Conservation (phyloP, 2,113 vertebrate genomes). For the Sterrhoptilus dennistouni region DNA sequence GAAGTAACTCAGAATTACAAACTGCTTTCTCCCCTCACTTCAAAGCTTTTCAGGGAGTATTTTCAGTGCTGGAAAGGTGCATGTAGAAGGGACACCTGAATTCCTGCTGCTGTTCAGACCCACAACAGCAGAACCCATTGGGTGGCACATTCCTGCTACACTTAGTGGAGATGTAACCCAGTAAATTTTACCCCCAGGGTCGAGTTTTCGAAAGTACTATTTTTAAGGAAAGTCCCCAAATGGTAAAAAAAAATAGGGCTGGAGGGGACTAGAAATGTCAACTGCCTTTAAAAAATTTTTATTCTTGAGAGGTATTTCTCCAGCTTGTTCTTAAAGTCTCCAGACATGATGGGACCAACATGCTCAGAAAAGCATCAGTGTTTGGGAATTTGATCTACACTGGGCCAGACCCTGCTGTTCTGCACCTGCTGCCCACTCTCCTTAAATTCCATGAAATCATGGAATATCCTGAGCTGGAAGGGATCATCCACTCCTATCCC, state of each 20-base stretch:
- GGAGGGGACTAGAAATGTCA: background rate
- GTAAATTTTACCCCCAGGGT: background rate
- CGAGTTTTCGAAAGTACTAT: background rate
- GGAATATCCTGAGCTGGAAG: too few species aligned
- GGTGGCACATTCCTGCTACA: background rate
- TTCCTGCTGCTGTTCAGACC: conserved; percentile 5
- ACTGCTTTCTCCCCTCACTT: background rate
- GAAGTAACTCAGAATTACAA: conserved; percentile 12
- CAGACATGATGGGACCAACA: background rate
- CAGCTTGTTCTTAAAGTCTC: background rate
- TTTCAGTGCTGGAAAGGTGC: background rate
- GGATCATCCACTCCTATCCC: background rate
- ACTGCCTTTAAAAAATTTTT: background rate
- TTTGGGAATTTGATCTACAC: fast-evolving
- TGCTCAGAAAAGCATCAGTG: background rate
- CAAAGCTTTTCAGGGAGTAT: conserved; percentile 9
- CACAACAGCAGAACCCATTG: background rate
- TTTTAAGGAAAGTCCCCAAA: background rate
- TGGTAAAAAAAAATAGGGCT: background rate
- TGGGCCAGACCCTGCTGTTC: background rate
- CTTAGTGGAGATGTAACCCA: background rate
- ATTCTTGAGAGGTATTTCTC: background rate
- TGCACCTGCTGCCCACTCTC: background rate
- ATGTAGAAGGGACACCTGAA: background rate
- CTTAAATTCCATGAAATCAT: background rate